phyloP scores from a whole-genome alignment of 2,113 vertebrate genomes.

The Clarias magur region DNA sequence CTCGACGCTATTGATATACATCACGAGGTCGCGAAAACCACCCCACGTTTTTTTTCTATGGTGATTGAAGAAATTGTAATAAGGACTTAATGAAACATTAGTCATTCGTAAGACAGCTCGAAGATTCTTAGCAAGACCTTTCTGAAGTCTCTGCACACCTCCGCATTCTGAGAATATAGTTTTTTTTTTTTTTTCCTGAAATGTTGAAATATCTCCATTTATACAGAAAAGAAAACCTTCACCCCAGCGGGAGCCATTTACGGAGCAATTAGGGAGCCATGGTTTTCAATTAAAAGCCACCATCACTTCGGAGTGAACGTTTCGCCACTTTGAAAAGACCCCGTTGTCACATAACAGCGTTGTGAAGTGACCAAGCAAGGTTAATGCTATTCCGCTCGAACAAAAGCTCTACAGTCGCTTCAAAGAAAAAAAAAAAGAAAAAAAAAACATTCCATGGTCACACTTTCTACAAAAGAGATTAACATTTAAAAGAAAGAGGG shows the following conservation, averaged over 20 bases:
- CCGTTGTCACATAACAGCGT: neutral
- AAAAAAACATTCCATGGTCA: neutral
- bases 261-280: conserved; percentile 18
- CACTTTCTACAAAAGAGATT: conserved; percentile 14
- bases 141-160: neutral
- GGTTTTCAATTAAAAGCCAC: conserved; percentile 31
- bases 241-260: conserved; percentile 7
- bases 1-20: neutral
- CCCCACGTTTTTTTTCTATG: neutral
- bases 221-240: neutral
- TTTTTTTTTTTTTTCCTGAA: neutral
- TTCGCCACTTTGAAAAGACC: neutral
- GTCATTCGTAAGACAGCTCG: neutral
- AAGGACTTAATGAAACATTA: neutral
- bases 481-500: conserved; percentile 13
- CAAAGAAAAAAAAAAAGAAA: neutral
- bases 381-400: conserved; percentile 16
- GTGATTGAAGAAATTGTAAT: neutral
- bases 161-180: neutral
- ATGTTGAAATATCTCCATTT: conserved; percentile 12
- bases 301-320: neutral
- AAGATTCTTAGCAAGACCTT: too few species aligned
- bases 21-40: neutral
- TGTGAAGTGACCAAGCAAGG: conserved; percentile 27
- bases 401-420: conserved; percentile 9